phyloP scores from a whole-genome alignment of 2,797 vertebrate genomes.

The Mus minutoides region DNA sequence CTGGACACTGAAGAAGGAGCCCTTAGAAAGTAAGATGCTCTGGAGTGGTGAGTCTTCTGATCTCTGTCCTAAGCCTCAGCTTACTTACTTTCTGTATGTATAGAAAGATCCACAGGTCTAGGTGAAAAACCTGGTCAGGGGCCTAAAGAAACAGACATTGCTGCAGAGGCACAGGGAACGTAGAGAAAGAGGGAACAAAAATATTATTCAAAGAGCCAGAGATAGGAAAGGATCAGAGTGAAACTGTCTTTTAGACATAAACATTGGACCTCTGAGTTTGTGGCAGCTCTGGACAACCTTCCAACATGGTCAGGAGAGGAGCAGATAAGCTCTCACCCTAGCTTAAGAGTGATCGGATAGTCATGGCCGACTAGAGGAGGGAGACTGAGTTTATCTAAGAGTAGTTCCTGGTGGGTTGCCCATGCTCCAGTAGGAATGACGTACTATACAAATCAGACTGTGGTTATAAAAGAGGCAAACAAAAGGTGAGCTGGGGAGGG shows the following conservation, averaged over 20 bases:
- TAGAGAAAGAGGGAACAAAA: neutral
- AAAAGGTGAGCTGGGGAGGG: neutral
- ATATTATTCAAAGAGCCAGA: neutral
- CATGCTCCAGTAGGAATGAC: neutral
- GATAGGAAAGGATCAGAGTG: neutral
- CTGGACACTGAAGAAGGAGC: neutral
- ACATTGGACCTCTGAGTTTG: neutral
- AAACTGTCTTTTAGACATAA: neutral
- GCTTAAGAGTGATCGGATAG: neutral
- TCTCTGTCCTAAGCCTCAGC: neutral
- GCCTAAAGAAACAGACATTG: neutral
- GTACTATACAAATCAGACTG: neutral
- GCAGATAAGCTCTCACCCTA: neutral
- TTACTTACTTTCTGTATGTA: neutral
- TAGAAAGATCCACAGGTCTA: neutral
- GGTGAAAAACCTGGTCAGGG: neutral
- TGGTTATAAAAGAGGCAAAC: neutral
- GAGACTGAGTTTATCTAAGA: neutral
- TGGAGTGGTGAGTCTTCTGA: neutral
- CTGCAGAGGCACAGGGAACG: neutral
- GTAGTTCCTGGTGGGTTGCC: neutral
- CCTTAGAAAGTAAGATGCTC: neutral
- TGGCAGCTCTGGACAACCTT: neutral
- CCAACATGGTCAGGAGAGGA: neutral
- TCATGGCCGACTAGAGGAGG: neutral